Base-by-base conservation (phyloP, 2,113 vertebrate genomes). In the Odontophorus gujanensis region DNA sequence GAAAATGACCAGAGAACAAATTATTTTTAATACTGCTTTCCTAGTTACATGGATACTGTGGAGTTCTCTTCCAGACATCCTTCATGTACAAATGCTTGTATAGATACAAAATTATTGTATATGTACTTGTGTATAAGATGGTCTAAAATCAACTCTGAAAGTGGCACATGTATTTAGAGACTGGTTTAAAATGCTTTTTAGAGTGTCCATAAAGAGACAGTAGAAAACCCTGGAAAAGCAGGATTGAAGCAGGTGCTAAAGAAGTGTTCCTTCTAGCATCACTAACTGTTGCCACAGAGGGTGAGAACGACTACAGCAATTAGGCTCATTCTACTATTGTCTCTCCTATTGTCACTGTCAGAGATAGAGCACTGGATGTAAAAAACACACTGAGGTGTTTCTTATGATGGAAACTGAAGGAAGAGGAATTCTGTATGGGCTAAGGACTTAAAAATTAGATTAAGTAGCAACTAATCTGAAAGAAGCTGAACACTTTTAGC, bases 51-150 rank as follows among this genome's bases (percentile, higher is more conserved):
- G 59, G 21, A 20, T 69, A 19, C 6, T 9, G 17, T 28, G 32
- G 28, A 69, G 19, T 3, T 59, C 13, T 74, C 40, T 63, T 85
- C 1, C 4, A 21, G 11, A 50, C 25, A 15, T 40, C 22, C 30
- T 45, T 11, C 11, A 42, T 7, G 11, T 32, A 14, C 0, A 25
- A 26, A 53, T 1, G 12, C 3, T 40, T 6, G 2, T 7, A 7
- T 48, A 20, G 8, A 7, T 32, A 19, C 16, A 36, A 20, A 83
- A 58, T 20, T 43, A 18, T 8, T 0, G 0, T 12, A 24, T 7
- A 48, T 20, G 13, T 1, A 3, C 65, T 19, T 7, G 1, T 47
- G 9, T 32, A 20, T 34, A 62, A 45, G 1, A 7, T 12, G n/a
- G 18, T 53, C 36, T 93, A 25, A 92, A 86, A 88, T 1, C 0